Evolutionary conservation across 2,888 invertebrate species (phyloP), one percentile per base, ranked within the genome.

Genomic region (Rotaria socialis): DNA sequence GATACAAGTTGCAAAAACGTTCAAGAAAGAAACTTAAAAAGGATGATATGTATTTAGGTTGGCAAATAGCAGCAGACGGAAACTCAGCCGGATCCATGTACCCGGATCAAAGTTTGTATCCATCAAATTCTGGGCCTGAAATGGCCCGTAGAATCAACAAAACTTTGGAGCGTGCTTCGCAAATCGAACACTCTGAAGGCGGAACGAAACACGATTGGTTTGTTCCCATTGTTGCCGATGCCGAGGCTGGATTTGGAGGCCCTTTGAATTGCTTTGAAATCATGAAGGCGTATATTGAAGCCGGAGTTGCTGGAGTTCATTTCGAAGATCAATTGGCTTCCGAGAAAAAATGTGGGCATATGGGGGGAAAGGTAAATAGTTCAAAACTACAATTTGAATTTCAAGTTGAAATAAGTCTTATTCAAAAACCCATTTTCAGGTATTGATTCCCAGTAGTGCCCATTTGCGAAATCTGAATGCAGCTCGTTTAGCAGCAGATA

Each of bases 1-100:
- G 35, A 16, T 11, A 16, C 11, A 3, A 52, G 14, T 14, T 52
- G 16, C 47, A 52, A 14, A 52, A 52, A 52, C 8, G 0, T 52
- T 8, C 11, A 52, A 8, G 52, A 52, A 52, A 52, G 16, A 52
- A 35, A 35, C 35, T 8, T 52, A 52, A 16, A 52, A 52, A 52
- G 0, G 11, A 52, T 80, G 3, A 8, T 22, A 24, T 16, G n/a
- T n/a, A 67, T 58, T 11, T 56, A 88, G 91, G 91, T 75, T 91
- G 91, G 91, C 91, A 91, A 89, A 91, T 91, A 27, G 91, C 91
- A 55, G 91, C 91, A 6, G 91, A 91, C 87, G 90, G 89, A 35
- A 91, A 91, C 88, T 88, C 89, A n/a, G 89, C 89, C n/a, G 90
- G 90, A 56, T 89, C 90, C 85, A 89, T 89, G 89, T 91, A 91